phyloP scores from a whole-genome alignment of 2,797 vertebrate species.

The Cossypha dichroa region DNA sequence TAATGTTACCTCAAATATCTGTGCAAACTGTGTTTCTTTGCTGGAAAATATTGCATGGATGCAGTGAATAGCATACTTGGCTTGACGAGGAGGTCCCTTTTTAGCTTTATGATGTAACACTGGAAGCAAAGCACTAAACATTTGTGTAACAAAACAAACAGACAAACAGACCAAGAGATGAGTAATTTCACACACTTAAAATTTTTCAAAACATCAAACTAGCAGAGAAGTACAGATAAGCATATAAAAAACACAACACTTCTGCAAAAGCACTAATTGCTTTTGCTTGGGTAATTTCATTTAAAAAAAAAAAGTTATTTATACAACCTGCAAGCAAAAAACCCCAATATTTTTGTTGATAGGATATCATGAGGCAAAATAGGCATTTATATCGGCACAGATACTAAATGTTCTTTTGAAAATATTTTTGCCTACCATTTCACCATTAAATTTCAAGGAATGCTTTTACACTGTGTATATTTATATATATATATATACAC shows the following conservation, averaged over 20 bases:
- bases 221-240: background rate
- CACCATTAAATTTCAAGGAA: background rate
- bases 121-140: slow-evolving; percentile 86
- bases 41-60: slow-evolving; percentile 98
- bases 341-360: accelerated
- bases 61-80: slow-evolving; percentile 97
- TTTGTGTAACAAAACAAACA: background rate
- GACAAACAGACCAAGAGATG: background rate
- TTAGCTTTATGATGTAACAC: slow-evolving; percentile 98
- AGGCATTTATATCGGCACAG: background rate
- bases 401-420: background rate
- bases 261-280: background rate
- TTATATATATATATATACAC: too few relatives aligned
- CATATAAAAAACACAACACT: background rate
- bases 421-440: background rate
- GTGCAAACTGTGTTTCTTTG: slow-evolving; percentile 98
- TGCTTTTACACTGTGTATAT: background rate
- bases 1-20: slow-evolving; percentile 94
- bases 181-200: background rate
- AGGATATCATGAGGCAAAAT: background rate
- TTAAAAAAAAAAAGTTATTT: background rate
- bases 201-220: background rate
- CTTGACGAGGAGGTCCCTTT: slow-evolving; percentile 93
- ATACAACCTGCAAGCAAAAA: background rate
- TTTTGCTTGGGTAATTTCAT: background rate